Conservation (phyloP, 1,140 invertebrate genomes). For the Hetaerina americana region DNA sequence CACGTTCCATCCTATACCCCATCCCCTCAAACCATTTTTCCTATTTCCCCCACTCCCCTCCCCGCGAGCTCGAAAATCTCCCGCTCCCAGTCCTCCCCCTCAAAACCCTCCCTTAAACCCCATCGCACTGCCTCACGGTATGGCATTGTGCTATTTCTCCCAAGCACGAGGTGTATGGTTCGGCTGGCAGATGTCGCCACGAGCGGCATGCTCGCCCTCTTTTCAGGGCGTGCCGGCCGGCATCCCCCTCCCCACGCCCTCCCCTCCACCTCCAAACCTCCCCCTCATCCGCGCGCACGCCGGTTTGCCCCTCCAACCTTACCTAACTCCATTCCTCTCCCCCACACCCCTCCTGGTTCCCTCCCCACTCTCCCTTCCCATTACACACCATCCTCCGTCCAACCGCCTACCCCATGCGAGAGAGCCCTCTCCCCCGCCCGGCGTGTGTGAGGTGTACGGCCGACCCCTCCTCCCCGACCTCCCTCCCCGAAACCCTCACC, state of each 20-base stretch:
- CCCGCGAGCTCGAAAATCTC: no score
- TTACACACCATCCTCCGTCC: no score
- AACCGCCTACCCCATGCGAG: no score
- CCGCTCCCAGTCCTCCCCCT: no score
- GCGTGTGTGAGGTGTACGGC: neutral
- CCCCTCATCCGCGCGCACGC: neutral
- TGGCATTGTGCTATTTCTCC: neutral
- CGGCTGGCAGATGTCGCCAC: neutral
- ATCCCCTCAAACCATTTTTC: no score
- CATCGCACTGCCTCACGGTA: neutral
- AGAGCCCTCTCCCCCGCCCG: neutral
- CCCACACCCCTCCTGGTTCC: neutral
- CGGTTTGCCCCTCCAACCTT: no score
- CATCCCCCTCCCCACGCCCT: neutral
- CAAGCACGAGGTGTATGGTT: neutral
- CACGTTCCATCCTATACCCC: no score
- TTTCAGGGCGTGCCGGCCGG: neutral
- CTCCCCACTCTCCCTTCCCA: neutral
- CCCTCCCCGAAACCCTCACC: no score
- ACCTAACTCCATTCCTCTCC: neutral
- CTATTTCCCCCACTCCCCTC: no score
- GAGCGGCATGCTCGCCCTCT: neutral
- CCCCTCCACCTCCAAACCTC: neutral
- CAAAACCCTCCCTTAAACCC: no score
- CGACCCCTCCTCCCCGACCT: neutral